These are phyloP conservation scores for Acanthisitta chloris DNA, from an alignment of 2,113 vertebrate genomes.

Conservation along the genomic window DNA sequence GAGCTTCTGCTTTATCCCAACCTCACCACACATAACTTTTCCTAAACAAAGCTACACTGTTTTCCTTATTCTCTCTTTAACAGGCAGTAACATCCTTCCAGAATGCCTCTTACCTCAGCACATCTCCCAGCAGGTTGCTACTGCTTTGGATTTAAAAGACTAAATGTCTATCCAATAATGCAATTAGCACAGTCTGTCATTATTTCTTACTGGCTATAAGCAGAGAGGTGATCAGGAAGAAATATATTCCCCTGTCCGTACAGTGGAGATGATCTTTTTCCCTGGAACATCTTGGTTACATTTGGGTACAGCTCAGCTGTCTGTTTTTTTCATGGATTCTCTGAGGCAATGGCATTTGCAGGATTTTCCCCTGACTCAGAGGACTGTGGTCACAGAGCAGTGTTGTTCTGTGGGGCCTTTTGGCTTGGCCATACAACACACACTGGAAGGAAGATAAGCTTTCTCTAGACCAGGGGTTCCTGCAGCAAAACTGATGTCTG, in stretches of 20 bases:
- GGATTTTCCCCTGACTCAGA: rapidly evolving
- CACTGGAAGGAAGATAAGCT: background rate
- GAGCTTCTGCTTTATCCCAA: background rate
- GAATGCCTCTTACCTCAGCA: background rate
- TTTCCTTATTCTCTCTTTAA: background rate
- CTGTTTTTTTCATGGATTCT: background rate
- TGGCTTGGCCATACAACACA: background rate
- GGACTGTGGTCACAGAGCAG: background rate
- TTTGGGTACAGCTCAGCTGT: background rate
- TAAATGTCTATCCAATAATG: conserved; percentile 50
- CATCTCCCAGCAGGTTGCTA: background rate
- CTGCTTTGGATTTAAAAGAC: conserved; percentile 54
- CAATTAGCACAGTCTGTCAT: conserved; percentile 26
- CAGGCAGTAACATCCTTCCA: background rate
- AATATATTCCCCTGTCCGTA: rapidly evolving
- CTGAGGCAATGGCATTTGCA: no score
- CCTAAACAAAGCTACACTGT: background rate
- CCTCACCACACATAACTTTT: background rate
- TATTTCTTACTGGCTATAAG: background rate
- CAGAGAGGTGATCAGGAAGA: background rate
- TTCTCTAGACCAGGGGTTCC: background rate
- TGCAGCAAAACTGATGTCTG: background rate
- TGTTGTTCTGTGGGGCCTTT: background rate
- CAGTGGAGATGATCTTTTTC: background rate
- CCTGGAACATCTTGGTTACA: background rate